A percentile compares a stretch with the other conserved stretches of the same genome.
These are phyloP conservation scores for Dicrostonyx torquatus DNA, from an alignment of 2,797 vertebrate species.

Conservation along the genomic window DNA sequence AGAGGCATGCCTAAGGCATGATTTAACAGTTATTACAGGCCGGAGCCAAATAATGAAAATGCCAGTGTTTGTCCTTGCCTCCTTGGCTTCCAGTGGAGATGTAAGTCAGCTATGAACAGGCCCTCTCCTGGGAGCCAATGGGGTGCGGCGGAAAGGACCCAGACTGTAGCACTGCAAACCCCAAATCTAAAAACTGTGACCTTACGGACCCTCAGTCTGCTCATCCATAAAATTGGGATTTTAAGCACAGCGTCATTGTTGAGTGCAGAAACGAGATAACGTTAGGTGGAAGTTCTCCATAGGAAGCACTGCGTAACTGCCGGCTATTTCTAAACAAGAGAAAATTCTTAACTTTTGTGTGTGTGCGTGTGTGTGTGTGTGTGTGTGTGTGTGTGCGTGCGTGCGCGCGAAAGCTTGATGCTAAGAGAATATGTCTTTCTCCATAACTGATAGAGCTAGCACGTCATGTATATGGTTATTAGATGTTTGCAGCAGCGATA, in stretches of 20 bases:
- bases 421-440: background rate
- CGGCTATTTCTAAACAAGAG: conserved; percentile 22
- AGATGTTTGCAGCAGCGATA: background rate
- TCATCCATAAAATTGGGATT: background rate
- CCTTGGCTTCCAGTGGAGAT: conserved; percentile 32
- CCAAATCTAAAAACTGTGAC: background rate
- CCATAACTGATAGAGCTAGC: background rate
- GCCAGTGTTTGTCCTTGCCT: conserved; percentile 66
- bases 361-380: too few species aligned
- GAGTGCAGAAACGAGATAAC: conserved; percentile 25
- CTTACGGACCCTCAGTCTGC: conserved; percentile 40
- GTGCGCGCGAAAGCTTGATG: background rate
- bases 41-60: conserved; percentile 72
- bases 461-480: background rate
- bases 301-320: background rate
- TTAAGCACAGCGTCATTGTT: background rate
- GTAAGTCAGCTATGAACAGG: conserved; percentile 61
- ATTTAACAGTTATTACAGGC: conserved; percentile 75
- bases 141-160: background rate
- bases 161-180: background rate
- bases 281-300: background rate
- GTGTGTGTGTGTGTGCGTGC: too few species aligned
- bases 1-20: conserved; percentile 74
- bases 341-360: background rate
- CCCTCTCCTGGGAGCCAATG: conserved; percentile 56